Percentiles rank a stretch among this genome's conserved stretches.
These are phyloP conservation scores for Nasonovia ribisnigri DNA, from an alignment of 2,888 invertebrate species.

Conservation along the genomic window DNA sequence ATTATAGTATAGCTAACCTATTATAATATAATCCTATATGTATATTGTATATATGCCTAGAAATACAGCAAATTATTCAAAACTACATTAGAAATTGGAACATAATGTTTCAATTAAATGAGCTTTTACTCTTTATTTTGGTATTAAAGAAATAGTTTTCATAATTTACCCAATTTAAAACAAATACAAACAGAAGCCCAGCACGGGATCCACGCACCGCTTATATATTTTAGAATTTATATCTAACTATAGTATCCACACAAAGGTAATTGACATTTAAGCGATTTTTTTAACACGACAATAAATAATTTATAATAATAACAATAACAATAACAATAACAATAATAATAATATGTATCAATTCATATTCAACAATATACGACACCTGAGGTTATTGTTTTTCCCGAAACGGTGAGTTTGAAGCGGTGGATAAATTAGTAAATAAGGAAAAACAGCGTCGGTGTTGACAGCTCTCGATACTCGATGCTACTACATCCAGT, in stretches of 20 bases:
- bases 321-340: not conserved
- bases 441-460: not conserved
- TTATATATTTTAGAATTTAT: not conserved
- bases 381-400: conserved; percentile 42
- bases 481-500: conserved; percentile 44
- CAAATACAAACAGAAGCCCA: not conserved
- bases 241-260: not conserved
- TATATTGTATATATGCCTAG: not conserved
- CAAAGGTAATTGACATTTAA: not conserved
- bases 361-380: not conserved
- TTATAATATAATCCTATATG: not conserved
- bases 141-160: not conserved
- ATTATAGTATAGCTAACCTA: not conserved
- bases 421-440: not conserved
- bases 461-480: conserved; percentile 43
- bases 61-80: too few relatives aligned
- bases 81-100: not conserved
- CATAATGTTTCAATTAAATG: not conserved
- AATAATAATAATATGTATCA: not conserved
- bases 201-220: not conserved
- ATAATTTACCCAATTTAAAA: not conserved
- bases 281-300: not conserved
- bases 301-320: not conserved
- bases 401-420: not conserved
- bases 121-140: not conserved